phyloP scores from a whole-genome alignment of 1,140 invertebrate genomes.

The Drosophila melanogaster region DNA sequence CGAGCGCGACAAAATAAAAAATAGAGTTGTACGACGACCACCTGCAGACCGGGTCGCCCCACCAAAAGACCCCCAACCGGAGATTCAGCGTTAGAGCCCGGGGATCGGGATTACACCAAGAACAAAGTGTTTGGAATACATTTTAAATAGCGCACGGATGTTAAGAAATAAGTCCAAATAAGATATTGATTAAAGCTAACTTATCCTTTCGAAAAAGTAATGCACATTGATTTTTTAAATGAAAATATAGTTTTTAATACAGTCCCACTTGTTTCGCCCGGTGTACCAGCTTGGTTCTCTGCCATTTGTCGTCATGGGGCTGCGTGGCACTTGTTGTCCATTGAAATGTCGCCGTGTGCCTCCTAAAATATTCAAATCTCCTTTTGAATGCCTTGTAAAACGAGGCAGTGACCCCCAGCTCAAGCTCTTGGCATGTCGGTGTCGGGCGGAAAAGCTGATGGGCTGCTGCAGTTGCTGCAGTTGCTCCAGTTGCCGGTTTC shows the following conservation, averaged over 20 bases:
- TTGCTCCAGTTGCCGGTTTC: conserved; percentile 26
- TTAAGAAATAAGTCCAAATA: background rate
- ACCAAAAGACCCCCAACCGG: conserved; percentile 27
- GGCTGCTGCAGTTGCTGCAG: conserved; percentile 46
- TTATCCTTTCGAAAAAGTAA: no score
- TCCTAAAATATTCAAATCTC: conserved; percentile 80
- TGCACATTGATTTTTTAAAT: no score
- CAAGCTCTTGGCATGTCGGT: conserved; percentile 20
- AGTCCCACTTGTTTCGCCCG: background rate
- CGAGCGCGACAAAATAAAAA: conserved; percentile 82
- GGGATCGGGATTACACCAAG: conserved; percentile 28
- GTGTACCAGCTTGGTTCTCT: conserved; percentile 19
- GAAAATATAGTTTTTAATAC: no score
- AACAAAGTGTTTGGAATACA: background rate
- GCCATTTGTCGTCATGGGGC: conserved; percentile 63
- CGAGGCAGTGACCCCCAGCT: conserved; percentile 71
- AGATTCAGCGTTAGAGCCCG: conserved; percentile 23
- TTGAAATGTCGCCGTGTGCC: conserved; percentile 72
- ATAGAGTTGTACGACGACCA: conserved; percentile 82
- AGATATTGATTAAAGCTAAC: no score
- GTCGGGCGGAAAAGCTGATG: conserved; percentile 16
- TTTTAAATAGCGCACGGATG: background rate
- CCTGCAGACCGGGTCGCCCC: conserved; percentile 65
- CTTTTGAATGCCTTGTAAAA: conserved; percentile 78
- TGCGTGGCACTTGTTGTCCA: conserved; percentile 71